Evolutionary conservation across 2,888 invertebrate species (phyloP).

Genomic region (Brachycybe producta): DNA sequence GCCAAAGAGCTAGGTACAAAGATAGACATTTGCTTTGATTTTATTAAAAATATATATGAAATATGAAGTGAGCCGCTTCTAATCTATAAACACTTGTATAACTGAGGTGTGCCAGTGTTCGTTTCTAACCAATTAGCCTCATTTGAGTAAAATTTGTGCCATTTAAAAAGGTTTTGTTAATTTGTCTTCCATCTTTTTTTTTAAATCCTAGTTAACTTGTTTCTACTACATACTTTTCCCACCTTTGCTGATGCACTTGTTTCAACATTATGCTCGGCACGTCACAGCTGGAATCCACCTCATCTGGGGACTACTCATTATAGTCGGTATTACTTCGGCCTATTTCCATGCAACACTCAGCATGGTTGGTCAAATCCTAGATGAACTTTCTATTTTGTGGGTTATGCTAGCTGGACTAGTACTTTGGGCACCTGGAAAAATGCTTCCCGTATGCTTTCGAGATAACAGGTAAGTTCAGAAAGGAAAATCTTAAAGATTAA

Average conservation of each 20-base stretch:
- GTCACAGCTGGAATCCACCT: slow-evolving; percentile 64
- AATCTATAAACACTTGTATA: no score
- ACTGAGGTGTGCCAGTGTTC: no score
- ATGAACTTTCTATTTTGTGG: slow-evolving; percentile 71
- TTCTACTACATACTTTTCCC: slow-evolving; percentile 61
- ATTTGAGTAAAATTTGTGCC: no score
- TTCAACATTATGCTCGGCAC: slow-evolving; percentile 59
- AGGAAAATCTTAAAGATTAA: neutral
- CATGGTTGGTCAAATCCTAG: slow-evolving; percentile 62
- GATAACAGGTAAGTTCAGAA: slow-evolving; percentile 23
- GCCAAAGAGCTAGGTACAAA: no score
- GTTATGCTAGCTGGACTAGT: slow-evolving; percentile 63
- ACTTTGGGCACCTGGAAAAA: slow-evolving; percentile 51
- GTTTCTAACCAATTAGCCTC: no score
- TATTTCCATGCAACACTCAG: slow-evolving; percentile 77
- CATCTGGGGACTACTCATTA: slow-evolving; percentile 64
- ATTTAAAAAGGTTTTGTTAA: no score
- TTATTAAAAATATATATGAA: no score
- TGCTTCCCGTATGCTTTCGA: slow-evolving; percentile 24
- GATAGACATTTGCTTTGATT: no score
- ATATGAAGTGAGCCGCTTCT: no score
- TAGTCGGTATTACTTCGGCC: slow-evolving; percentile 65
- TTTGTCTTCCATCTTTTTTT: slow-evolving; percentile 10
- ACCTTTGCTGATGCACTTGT: slow-evolving; percentile 60
- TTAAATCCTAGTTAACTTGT: slow-evolving; percentile 52